Conservation (phyloP, 2,797 vertebrate genomes). For the Ptychobarbus kaznakovi region DNA sequence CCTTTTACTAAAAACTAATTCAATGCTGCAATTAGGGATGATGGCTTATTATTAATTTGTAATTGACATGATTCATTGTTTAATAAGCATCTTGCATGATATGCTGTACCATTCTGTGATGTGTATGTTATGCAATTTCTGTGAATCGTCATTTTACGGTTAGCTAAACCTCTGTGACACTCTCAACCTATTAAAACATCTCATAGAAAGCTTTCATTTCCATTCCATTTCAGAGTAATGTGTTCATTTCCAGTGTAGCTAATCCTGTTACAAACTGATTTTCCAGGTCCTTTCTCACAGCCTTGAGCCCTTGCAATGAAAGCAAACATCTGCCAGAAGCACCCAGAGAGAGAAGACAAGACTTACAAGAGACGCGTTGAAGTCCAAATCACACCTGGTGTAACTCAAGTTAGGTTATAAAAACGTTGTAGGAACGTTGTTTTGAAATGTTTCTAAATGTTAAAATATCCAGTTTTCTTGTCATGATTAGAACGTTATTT, state of each 20-base stretch:
- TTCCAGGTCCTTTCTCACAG: slow-evolving; percentile 57
- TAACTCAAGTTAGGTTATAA: neutral
- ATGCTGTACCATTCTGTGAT: slow-evolving; percentile 16
- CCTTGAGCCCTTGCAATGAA: neutral
- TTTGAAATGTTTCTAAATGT: neutral
- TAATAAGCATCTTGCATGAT: neutral
- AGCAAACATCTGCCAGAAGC: slow-evolving; percentile 20
- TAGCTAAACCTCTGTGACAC: neutral
- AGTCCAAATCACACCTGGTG: slow-evolving; percentile 39
- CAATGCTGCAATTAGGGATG: neutral
- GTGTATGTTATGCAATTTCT: slow-evolving; percentile 45
- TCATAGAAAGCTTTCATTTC: slow-evolving; percentile 53
- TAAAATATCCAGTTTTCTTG: too few relatives aligned
- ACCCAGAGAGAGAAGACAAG: neutral
- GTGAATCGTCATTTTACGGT: neutral
- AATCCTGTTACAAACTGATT: slow-evolving; percentile 76
- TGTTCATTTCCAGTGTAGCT: slow-evolving; percentile 67
- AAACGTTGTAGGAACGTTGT: neutral
- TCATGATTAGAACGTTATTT: too few relatives aligned
- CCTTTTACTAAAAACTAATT: neutral
- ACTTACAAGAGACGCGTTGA: slow-evolving; percentile 48
- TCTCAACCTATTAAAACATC: neutral
- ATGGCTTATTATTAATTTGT: neutral
- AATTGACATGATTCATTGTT: neutral
- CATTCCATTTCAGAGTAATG: slow-evolving; percentile 67